phyloP scores from a whole-genome alignment of 2,797 vertebrate genomes.

The Hemitrygon akajei region DNA sequence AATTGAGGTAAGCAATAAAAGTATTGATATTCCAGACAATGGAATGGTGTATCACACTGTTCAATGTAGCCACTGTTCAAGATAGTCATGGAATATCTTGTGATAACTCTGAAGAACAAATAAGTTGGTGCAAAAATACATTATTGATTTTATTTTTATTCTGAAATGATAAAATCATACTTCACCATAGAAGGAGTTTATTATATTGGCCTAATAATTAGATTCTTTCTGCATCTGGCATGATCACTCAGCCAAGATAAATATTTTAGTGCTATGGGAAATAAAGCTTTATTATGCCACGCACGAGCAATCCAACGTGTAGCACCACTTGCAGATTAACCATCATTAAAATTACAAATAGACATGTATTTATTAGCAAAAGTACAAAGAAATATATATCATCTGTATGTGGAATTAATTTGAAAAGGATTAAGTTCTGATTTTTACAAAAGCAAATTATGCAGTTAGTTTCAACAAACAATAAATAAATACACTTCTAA shows the following conservation, averaged over 20 bases:
- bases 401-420: background rate
- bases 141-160: background rate
- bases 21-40: background rate
- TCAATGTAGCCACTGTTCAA: background rate
- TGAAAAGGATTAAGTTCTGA: background rate
- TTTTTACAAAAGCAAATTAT: background rate
- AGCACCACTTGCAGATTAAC: background rate
- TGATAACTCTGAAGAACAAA: background rate
- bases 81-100: background rate
- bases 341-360: background rate
- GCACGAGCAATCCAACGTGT: background rate
- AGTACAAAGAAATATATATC: background rate
- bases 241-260: background rate
- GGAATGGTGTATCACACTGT: background rate
- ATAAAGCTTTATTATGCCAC: background rate
- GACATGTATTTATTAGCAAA: background rate
- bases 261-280: background rate
- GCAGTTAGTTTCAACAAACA: background rate
- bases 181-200: background rate
- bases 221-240: background rate
- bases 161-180: background rate
- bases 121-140: background rate
- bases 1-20: background rate
- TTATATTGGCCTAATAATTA: background rate
- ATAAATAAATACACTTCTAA: background rate